Evolutionary conservation across 2,797 vertebrate species (phyloP).

Genomic region (Pelobates cultripes): DNA sequence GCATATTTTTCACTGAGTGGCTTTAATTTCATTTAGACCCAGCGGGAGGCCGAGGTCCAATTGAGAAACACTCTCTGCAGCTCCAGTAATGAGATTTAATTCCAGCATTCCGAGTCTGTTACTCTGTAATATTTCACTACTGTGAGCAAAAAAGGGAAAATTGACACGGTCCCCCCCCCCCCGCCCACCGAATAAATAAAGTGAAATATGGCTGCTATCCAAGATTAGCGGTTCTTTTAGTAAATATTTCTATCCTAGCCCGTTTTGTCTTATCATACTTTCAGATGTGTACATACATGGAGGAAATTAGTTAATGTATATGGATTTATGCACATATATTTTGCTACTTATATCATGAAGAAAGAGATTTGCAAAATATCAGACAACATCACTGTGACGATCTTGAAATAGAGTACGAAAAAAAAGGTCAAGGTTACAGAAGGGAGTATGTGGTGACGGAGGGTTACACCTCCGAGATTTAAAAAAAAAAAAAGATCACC

Average conservation of each 20-base stretch:
- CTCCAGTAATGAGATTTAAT: conserved; percentile 8
- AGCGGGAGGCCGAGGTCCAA: not conserved
- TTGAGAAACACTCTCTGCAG: not conserved
- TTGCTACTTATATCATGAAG: not conserved
- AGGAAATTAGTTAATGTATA: conserved; percentile 14
- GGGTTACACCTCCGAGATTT: too few species aligned
- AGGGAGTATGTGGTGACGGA: too few species aligned
- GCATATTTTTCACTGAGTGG: too few species aligned
- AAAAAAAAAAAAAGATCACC: too few species aligned
- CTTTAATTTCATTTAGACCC: not conserved
- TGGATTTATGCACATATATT: conserved; percentile 31
- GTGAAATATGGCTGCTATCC: not conserved
- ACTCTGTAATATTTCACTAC: not conserved
- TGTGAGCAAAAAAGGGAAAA: conserved; percentile 1
- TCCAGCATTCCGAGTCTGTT: not conserved
- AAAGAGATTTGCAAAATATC: too few species aligned
- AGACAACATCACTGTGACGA: too few species aligned
- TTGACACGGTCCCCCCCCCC: conserved; percentile 15
- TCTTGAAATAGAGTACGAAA: too few species aligned
- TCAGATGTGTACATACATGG: conserved; percentile 38
- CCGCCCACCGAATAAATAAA: not conserved
- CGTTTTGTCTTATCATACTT: not conserved
- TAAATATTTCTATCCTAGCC: conserved; percentile 16
- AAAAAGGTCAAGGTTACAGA: too few species aligned
- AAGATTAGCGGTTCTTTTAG: not conserved